Evolutionary conservation across 2,888 invertebrate genomes (phyloP).

Genomic region (Eretmocerus hayati): DNA sequence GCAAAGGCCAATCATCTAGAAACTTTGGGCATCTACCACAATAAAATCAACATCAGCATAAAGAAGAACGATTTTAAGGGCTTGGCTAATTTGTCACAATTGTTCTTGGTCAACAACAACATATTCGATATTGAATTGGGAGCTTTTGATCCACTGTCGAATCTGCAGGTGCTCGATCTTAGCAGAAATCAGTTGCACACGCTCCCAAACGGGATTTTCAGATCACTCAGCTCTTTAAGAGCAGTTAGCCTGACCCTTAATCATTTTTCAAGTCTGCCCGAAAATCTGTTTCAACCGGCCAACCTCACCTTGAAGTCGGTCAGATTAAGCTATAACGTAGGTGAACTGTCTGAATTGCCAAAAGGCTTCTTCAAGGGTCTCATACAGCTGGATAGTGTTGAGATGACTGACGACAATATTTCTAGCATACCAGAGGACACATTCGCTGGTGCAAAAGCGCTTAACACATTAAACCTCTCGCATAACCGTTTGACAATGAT

Average conservation of each 20-base stretch:
- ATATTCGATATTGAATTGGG: constrained; percentile 53
- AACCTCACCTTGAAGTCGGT: constrained; percentile 53
- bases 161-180: constrained; percentile 58
- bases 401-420: constrained; percentile 54
- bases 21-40: constrained; percentile 59
- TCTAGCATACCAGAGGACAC: constrained; percentile 52
- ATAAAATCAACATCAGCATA: constrained; percentile 55
- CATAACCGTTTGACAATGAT: constrained; percentile 46
- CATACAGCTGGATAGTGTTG: constrained; percentile 52
- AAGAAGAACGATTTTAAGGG: constrained; percentile 25
- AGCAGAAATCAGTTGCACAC: constrained; percentile 62
- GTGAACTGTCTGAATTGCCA: constrained; percentile 54
- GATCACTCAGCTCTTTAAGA: constrained; percentile 8
- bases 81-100: constrained; percentile 47
- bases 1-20: constrained; percentile 56
- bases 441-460: not conserved
- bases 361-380: constrained; percentile 56
- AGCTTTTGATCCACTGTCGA: constrained; percentile 56
- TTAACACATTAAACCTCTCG: constrained; percentile 57
- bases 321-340: constrained; percentile 43
- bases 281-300: constrained; percentile 51
- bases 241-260: constrained; percentile 52
- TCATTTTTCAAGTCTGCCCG: constrained; percentile 56
- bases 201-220: constrained; percentile 50
- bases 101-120: constrained; percentile 64